Conservation (phyloP, 2,113 vertebrate species). For the Pelvicachromis taeniatus region DNA sequence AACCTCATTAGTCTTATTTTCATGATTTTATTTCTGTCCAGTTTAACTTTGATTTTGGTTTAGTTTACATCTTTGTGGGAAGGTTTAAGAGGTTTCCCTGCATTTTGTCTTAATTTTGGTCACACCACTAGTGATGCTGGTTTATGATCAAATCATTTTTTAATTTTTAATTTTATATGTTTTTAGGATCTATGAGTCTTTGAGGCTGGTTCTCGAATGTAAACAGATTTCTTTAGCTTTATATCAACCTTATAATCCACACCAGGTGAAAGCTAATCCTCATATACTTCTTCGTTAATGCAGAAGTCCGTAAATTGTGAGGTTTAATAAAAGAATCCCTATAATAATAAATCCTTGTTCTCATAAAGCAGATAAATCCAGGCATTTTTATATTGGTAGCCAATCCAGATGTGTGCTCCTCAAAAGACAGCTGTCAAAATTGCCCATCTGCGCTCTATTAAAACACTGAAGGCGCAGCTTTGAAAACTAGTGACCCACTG, state of each 20-base stretch:
- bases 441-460: not conserved
- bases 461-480: not conserved
- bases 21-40: not conserved
- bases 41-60: not conserved
- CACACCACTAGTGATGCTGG: not conserved
- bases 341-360: not conserved
- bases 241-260: not conserved
- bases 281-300: not conserved
- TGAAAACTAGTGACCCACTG: not conserved
- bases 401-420: not conserved
- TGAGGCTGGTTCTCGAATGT: not conserved
- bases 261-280: not conserved
- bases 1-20: not conserved
- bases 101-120: not conserved
- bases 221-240: not conserved
- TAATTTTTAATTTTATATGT: not conserved
- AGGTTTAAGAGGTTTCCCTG: not conserved
- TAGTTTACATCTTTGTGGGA: not conserved
- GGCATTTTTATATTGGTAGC: not conserved
- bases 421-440: not conserved
- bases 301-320: not conserved
- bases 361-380: not conserved
- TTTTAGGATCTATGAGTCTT: not conserved
- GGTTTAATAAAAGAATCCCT: not conserved
- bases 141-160: not conserved